A percentile compares a stretch with the other conserved stretches of the same genome.
Conservation (phyloP, 2,113 vertebrate genomes). For the Hirundichthys speculiger region DNA sequence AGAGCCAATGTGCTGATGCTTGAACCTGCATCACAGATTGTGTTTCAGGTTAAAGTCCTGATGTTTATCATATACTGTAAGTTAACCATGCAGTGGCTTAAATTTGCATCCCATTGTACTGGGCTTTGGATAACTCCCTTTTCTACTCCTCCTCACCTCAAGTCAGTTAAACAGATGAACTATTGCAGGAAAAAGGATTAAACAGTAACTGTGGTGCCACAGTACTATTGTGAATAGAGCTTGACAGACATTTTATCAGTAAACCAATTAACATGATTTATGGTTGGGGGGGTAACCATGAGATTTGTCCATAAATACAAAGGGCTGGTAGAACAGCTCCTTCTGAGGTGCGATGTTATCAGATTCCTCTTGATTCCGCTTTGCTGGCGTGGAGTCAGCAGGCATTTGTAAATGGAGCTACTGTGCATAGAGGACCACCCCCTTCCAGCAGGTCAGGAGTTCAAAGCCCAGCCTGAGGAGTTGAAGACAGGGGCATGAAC, state of each 20-base stretch:
- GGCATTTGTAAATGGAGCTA: constrained; percentile 80
- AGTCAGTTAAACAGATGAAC: constrained; percentile 77
- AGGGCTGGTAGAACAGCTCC: constrained; percentile 67
- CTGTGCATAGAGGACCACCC: constrained; percentile 67
- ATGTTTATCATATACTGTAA: constrained; percentile 54
- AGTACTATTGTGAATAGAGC: constrained; percentile 61
- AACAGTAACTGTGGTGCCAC: constrained; percentile 71
- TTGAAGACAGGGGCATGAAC: constrained; percentile 73
- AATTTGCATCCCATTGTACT: constrained; percentile 59
- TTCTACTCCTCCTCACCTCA: constrained; percentile 55
- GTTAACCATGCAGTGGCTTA: constrained; percentile 24
- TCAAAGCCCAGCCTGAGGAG: constrained; percentile 70
- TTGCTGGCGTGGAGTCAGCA: constrained; percentile 73
- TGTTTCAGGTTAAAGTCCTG: constrained; percentile 28
- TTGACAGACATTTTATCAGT: constrained; percentile 79
- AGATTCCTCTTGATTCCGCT: constrained; percentile 67
- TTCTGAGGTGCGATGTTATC: constrained; percentile 76
- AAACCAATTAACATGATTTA: constrained; percentile 82
- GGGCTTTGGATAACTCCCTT: constrained; percentile 49
- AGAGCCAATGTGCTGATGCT: constrained; percentile 21
- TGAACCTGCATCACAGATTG: constrained; percentile 9
- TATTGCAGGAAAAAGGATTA: constrained; percentile 73
- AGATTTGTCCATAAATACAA: constrained; percentile 77
- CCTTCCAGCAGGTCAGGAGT: constrained; percentile 73
- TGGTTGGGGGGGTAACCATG: constrained; percentile 63